phyloP scores from a whole-genome alignment of 2,797 vertebrate genomes.

The Xenopus petersii region DNA sequence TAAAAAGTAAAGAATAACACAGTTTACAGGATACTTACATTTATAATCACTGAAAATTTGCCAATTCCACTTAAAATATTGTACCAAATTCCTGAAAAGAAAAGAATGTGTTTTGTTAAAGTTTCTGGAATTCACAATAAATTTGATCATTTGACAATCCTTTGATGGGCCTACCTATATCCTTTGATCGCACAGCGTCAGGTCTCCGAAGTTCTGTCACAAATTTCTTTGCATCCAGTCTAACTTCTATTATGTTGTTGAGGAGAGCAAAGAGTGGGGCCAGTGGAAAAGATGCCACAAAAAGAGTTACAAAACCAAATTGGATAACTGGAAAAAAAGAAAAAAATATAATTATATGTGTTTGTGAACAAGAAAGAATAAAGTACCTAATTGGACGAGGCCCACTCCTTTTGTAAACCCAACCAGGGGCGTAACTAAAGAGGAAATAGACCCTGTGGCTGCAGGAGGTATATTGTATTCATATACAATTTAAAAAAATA shows the following conservation, averaged over 20 bases:
- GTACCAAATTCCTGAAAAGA: slow-evolving; percentile 86
- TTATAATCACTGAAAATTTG: slow-evolving; percentile 98
- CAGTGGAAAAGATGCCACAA: slow-evolving; percentile 93
- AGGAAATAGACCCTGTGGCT: no score
- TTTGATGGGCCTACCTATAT: slow-evolving; percentile 76
- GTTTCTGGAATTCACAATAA: background rate
- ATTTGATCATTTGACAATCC: background rate
- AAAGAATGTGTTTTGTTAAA: slow-evolving; percentile 12
- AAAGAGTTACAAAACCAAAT: slow-evolving; percentile 94
- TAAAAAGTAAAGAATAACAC: background rate
- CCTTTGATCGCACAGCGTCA: slow-evolving; percentile 87
- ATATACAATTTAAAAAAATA: no score
- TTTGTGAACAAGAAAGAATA: no score
- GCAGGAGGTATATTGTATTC: no score
- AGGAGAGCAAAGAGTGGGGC: slow-evolving; percentile 91
- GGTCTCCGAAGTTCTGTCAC: slow-evolving; percentile 86
- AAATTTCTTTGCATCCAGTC: slow-evolving; percentile 93
- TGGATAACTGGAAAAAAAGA: slow-evolving; percentile 75
- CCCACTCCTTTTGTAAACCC: no score
- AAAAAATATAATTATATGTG: no score
- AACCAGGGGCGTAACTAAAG: no score
- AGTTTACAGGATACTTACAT: slow-evolving; percentile 78
- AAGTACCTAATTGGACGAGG: no score
- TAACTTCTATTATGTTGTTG: slow-evolving; percentile 94
- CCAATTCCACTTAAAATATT: slow-evolving; percentile 92